These are phyloP conservation scores for Phymanthus crucifer DNA, from an alignment of 92 coral and sea anemone genomes.

Conservation along the genomic window DNA sequence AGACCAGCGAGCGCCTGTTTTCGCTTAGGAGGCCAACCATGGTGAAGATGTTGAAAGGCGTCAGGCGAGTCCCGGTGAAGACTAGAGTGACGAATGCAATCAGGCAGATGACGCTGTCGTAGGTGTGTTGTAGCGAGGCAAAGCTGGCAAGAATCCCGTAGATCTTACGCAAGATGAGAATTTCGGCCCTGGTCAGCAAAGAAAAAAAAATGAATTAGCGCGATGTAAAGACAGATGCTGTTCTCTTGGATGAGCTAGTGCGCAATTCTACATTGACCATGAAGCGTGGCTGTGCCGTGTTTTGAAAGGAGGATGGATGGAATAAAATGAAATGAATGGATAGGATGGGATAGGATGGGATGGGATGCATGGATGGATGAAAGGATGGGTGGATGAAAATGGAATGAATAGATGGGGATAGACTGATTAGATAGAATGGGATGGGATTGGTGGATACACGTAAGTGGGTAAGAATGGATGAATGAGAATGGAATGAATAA, in stretches of 20 bases:
- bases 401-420: too few species aligned
- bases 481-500: neutral
- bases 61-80: conserved; percentile 84
- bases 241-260: too few species aligned
- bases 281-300: too few species aligned
- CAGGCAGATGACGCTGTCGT: conserved; percentile 88
- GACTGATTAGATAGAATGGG: too few species aligned
- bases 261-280: too few species aligned
- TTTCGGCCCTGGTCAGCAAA: conserved; percentile 50
- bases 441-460: neutral
- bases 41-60: conserved; percentile 85
- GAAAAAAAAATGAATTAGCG: neutral
- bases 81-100: conserved; percentile 83
- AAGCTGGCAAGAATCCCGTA: conserved; percentile 84
- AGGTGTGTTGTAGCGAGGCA: conserved; percentile 86
- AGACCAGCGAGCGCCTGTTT: conserved; percentile 85
- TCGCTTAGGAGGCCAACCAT: conserved; percentile 90
- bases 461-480: neutral
- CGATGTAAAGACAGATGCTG: too few species aligned
- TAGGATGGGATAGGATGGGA: too few species aligned
- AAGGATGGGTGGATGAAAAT: too few species aligned
- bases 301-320: too few species aligned
- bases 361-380: too few species aligned
- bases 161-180: conserved; percentile 70
- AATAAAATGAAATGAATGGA: too few species aligned